Conservation (phyloP, 1,140 invertebrate genomes). For the Aricia agestis region DNA sequence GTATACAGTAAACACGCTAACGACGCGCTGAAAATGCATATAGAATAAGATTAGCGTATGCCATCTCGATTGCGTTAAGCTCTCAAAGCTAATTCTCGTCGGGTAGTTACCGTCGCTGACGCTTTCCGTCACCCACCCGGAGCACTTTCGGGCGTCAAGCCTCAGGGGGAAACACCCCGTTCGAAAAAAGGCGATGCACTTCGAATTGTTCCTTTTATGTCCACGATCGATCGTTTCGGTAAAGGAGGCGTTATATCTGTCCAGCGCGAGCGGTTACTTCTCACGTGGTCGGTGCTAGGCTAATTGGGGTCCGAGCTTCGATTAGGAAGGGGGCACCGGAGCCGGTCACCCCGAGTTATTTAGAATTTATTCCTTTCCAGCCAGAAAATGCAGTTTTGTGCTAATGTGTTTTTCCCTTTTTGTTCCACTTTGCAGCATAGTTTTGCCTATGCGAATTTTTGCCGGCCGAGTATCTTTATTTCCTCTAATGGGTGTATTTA, state of each 20-base stretch:
- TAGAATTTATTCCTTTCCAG: slow-evolving; percentile 16
- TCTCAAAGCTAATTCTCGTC: slow-evolving; percentile 55
- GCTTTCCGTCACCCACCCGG: slow-evolving; percentile 59
- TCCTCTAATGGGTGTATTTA: not conserved
- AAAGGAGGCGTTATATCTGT: slow-evolving; percentile 70
- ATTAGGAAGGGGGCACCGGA: slow-evolving; percentile 42
- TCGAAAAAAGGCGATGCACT: slow-evolving; percentile 74
- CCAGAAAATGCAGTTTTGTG: slow-evolving; percentile 11
- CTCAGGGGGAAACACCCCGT: slow-evolving; percentile 46
- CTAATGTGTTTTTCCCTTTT: slow-evolving; percentile 9
- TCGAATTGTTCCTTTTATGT: slow-evolving; percentile 74
- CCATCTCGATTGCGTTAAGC: slow-evolving; percentile 40
- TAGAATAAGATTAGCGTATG: slow-evolving; percentile 37
- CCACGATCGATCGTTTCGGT: slow-evolving; percentile 70
- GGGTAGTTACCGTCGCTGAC: slow-evolving; percentile 46
- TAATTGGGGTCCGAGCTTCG: slow-evolving; percentile 50
- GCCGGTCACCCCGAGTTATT: slow-evolving; percentile 19
- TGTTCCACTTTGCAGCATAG: slow-evolving; percentile 12
- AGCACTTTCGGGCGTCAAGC: slow-evolving; percentile 63
- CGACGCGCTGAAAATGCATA: not conserved
- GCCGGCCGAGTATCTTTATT: not conserved
- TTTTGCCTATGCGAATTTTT: slow-evolving; percentile 5
- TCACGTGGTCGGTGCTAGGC: slow-evolving; percentile 56
- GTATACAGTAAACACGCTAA: not conserved
- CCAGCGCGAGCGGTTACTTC: slow-evolving; percentile 52